Evolutionary conservation across 2,888 invertebrate genomes (phyloP).

Genomic region (Eilema sororculum): DNA sequence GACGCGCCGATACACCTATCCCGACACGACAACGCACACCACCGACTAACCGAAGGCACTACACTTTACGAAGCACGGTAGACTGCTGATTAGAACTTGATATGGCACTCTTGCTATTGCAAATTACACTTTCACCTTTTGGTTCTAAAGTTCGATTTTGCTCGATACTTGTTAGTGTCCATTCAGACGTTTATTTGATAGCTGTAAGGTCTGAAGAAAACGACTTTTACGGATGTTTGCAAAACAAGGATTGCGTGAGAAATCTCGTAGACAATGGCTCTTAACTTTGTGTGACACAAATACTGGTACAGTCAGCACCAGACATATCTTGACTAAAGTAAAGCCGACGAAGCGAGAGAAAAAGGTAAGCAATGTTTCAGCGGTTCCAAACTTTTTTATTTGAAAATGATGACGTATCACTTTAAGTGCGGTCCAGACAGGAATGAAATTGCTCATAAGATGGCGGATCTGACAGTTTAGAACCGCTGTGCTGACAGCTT

Average conservation of each 20-base stretch:
- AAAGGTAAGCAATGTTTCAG: too few relatives aligned
- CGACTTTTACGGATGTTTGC: constrained; percentile 44
- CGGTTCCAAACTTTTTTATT: too few relatives aligned
- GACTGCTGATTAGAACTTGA: background rate
- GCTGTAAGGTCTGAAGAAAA: constrained; percentile 32
- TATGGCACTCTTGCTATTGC: constrained; percentile 7
- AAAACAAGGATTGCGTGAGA: constrained; percentile 48
- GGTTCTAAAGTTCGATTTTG: constrained; percentile 23
- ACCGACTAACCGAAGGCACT: constrained; percentile 16
- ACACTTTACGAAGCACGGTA: background rate
- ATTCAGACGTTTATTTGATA: constrained; percentile 22
- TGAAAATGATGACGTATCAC: too few relatives aligned
- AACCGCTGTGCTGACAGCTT: too few relatives aligned
- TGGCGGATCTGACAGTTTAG: too few relatives aligned
- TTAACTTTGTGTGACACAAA: constrained; percentile 13
- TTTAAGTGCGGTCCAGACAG: too few relatives aligned
- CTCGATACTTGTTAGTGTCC: constrained; percentile 22
- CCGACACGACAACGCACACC: constrained; percentile 62
- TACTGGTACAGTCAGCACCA: too few relatives aligned
- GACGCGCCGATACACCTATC: constrained; percentile 75
- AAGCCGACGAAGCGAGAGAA: too few relatives aligned
- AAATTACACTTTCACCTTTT: constrained; percentile 27
- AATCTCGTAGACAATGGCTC: constrained; percentile 25
- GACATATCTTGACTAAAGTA: too few relatives aligned
- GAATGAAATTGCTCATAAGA: too few relatives aligned